Base-by-base conservation (phyloP, 2,888 invertebrate species). In the Campopleginae sp. region DNA sequence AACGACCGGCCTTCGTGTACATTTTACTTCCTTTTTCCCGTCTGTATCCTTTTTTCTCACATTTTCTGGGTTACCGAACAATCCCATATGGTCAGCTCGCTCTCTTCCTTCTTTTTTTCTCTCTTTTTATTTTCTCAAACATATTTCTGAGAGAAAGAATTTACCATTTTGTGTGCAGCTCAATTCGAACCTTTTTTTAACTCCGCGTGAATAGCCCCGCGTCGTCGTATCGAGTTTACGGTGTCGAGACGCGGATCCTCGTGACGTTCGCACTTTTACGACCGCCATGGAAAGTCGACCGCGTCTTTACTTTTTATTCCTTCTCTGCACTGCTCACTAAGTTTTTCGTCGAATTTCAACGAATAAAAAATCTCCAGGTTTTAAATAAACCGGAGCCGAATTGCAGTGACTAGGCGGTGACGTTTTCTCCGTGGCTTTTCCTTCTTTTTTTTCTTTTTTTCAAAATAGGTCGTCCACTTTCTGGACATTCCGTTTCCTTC, bases 1-100 rank as follows among this genome's bases (percentile, higher is more conserved):
- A 78, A 86, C 82, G 86, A 78, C 66, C 82, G 82, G 78, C 81
- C 84, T 86, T 82, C 71, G 31, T 75, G 14, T 31, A 58, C 74
- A 51, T 51, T 63, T 79, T 54, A 66, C 66, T 74, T 27, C 66
- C 46, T 58, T 76, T 54, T 82, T 54, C 31, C 58, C 44, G n/a
- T n/a, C n/a, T 10, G 27, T 23, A 27, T 27, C 48, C 42, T 51
- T 63, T 71, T 54, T 80, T 63, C 54, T 61, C 33, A 42, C 65
- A 80, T 80, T 80, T 80, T 80, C 51, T 72, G 71, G 79, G 78
- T 78, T 63, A 71, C 14, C 10, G n/a, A 79, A 42, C 17, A 71
- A 61, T n/a, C 61, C 48, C 71, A 31, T 51, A 48, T 46, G 76
- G 38, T 33, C 33, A 31, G 14, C 63, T 48, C 23, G 31, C 33